Evolutionary conservation across 2,797 vertebrate species (phyloP).

Genomic region (Xenentodon cancila): DNA sequence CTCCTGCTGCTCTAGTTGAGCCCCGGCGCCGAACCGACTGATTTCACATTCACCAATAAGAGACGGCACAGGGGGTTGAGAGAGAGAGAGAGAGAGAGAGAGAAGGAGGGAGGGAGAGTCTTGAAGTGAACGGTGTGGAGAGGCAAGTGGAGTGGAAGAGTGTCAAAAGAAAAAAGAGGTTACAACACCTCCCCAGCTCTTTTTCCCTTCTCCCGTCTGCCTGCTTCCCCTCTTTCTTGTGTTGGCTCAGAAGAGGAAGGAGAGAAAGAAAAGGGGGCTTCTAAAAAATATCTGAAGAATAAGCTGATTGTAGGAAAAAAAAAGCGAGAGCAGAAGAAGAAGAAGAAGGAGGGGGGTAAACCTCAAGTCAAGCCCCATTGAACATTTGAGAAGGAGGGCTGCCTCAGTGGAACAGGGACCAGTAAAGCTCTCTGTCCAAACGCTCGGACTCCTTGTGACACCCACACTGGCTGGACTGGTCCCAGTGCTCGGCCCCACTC

Average conservation of each 20-base stretch:
- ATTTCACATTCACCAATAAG: conserved; percentile 78
- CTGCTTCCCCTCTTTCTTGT: conserved; percentile 38
- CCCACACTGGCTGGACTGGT: conserved; percentile 65
- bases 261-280: conserved; percentile 41
- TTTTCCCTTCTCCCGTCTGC: conserved; percentile 42
- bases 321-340: conserved; percentile 27
- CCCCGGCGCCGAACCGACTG: conserved; percentile 64
- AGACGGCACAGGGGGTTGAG: conserved; percentile 56
- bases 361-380: conserved; percentile 62
- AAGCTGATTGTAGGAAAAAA: conserved; percentile 34
- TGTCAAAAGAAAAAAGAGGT: conserved; percentile 78
- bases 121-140: conserved; percentile 71
- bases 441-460: conserved; percentile 52
- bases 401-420: conserved; percentile 65
- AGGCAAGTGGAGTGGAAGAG: conserved; percentile 75
- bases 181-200: conserved; percentile 69
- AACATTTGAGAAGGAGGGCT: conserved; percentile 66
- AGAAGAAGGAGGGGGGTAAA: conserved; percentile 34
- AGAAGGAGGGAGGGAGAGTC: conserved; percentile 54
- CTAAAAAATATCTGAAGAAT: conserved; percentile 60
- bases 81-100: conserved; percentile 31
- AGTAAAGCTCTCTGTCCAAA: conserved; percentile 58
- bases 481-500: conserved; percentile 53
- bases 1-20: conserved; percentile 71
- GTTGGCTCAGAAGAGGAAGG: conserved; percentile 59